phyloP scores from a whole-genome alignment of 1,140 invertebrate species.

The Trichonephila inaurata region DNA sequence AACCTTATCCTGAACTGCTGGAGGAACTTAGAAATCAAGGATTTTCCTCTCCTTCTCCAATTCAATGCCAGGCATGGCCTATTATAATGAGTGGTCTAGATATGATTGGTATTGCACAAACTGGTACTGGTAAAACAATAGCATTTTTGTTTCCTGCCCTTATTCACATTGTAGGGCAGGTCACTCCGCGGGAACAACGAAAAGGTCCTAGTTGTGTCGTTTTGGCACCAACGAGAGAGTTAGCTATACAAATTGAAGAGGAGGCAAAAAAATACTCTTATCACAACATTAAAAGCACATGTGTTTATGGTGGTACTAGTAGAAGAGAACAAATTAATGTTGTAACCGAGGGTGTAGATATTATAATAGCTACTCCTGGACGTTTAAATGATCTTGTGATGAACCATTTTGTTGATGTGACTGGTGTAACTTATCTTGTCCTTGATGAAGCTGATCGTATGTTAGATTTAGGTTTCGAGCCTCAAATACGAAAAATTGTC shows the following conservation, averaged over 20 bases:
- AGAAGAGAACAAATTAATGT: constrained; percentile 87
- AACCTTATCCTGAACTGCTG: constrained; percentile 90
- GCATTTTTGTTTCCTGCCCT: constrained; percentile 95
- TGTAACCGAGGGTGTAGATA: constrained; percentile 89
- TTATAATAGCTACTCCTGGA: constrained; percentile 94
- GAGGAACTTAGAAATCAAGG: constrained; percentile 90
- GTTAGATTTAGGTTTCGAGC: constrained; percentile 93
- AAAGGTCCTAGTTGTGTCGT: constrained; percentile 91
- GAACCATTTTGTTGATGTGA: constrained; percentile 85
- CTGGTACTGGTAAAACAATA: constrained; percentile 91
- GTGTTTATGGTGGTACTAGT: constrained; percentile 92
- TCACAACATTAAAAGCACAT: constrained; percentile 90
- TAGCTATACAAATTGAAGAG: constrained; percentile 94
- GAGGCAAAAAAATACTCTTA: constrained; percentile 94
- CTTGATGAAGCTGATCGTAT: constrained; percentile 93
- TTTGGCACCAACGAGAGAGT: constrained; percentile 93
- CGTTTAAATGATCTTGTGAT: constrained; percentile 89
- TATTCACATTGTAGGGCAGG: constrained; percentile 92
- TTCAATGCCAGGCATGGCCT: constrained; percentile 81
- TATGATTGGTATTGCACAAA: constrained; percentile 83
- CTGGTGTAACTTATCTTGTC: constrained; percentile 91
- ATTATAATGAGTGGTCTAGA: constrained; percentile 82
- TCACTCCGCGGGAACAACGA: constrained; percentile 83
- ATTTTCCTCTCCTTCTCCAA: constrained; percentile 79
- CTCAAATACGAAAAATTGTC: constrained; percentile 91